Base-by-base conservation (phyloP, 2,888 invertebrate genomes). In the Torymus texanus region DNA sequence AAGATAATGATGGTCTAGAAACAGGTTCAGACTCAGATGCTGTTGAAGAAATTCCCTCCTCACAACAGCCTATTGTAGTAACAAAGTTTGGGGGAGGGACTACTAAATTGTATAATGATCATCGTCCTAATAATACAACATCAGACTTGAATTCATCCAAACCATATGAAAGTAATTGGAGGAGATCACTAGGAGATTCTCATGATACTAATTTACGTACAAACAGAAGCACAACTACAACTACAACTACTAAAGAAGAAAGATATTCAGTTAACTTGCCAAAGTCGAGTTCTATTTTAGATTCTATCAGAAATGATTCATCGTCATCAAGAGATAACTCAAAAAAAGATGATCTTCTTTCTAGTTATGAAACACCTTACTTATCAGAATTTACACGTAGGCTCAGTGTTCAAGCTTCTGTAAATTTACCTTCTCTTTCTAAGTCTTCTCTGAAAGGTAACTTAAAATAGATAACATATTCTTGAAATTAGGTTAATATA, bases 21-120 rank as follows among this genome's bases (percentile, higher is more conserved):
- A 94, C 94, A 0, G 94, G 94, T 10, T 94, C 94, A 0, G 94
- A 95, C 86, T 94, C 94, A 29, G 94, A 95, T 86, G 92, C 94
- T 3, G 81, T 85, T 0, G 89, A 89, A 21, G 89, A 88, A 29
- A 41, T 58, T 63, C 24, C 41, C 8, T 41, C 41, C 41, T 41
- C 75, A 77, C 12, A 82, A 79, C 68, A 68, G 58, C 72, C 82
- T 18, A 56, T 72, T 41, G 11, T 76, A 53, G 73, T 78, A 62
- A 76, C 83, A 21, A 87, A 85, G 77, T 85, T 86, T 63, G 80
- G 81, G 62, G 76, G 82, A 29, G 85, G 78, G 11, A 78, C 79
- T 18, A 83, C 82, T 50, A 85, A 85, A 72, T 63, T 81, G 2
- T 82, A 84, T 13, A 84, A 84, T 51, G 81, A 83, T 61, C 82